Conservation (phyloP, 1,140 invertebrate species). For the Triops longicaudatus region DNA sequence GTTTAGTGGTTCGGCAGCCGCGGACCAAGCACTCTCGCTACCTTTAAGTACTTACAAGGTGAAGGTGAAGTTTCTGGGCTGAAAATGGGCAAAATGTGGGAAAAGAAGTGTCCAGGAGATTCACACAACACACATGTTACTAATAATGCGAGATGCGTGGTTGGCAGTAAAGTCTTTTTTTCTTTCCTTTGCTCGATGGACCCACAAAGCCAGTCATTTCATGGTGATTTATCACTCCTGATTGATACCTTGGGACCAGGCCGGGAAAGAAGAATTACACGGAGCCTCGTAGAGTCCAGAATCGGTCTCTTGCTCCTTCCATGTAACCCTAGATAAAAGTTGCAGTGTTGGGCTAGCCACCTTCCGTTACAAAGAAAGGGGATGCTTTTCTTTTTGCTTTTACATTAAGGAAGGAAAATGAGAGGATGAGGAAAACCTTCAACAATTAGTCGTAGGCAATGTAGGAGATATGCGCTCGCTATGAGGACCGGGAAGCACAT, state of each 20-base stretch:
- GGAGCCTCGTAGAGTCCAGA: background rate
- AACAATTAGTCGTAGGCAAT: too few species aligned
- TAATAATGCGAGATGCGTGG: background rate
- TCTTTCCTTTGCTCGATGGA: background rate
- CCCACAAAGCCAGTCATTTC: background rate
- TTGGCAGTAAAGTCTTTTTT: background rate
- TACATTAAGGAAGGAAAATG: too few species aligned
- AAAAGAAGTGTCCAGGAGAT: slow-evolving; percentile 2
- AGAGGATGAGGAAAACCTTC: too few species aligned
- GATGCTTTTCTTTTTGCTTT: too few species aligned
- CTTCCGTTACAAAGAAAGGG: background rate
- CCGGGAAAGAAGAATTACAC: background rate
- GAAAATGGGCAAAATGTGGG: background rate
- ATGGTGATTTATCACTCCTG: slow-evolving; percentile 4
- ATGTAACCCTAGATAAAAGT: background rate
- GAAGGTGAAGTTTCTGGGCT: background rate
- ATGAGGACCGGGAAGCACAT: too few species aligned
- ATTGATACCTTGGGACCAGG: slow-evolving; percentile 5
- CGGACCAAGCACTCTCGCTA: background rate
- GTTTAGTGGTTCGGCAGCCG: background rate
- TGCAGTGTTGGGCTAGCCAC: background rate
- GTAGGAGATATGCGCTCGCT: too few species aligned
- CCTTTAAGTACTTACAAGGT: background rate
- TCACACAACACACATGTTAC: background rate
- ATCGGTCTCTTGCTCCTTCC: background rate